A percentile compares a stretch with the other conserved stretches of the same genome.
Conservation (phyloP, 2,113 vertebrate genomes). For the Brachyhypopomus occidentalis region DNA sequence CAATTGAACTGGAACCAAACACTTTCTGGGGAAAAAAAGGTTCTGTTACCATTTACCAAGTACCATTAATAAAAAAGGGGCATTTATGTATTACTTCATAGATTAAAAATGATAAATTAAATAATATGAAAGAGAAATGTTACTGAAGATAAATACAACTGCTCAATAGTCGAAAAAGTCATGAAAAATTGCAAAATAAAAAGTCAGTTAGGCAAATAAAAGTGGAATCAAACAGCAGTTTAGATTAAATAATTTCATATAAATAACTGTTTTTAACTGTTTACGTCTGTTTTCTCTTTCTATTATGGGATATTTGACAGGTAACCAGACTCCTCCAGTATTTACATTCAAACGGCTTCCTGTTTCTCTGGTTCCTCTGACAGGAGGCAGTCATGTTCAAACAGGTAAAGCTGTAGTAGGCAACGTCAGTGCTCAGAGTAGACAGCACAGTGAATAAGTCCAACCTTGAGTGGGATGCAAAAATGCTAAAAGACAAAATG, state of each 20-base stretch:
- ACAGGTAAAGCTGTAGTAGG: constrained; percentile 40
- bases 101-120: constrained; percentile 13
- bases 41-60: neutral
- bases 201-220: neutral
- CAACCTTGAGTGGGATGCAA: neutral
- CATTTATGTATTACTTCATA: neutral
- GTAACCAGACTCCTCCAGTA: neutral
- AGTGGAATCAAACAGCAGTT: neutral
- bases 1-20: neutral
- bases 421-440: constrained; percentile 35
- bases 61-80: neutral
- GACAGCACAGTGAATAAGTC: constrained; percentile 45
- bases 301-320: neutral
- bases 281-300: neutral
- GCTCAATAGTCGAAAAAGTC: neutral
- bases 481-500: constrained; percentile 9
- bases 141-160: neutral
- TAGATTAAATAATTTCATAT: no score
- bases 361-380: constrained; percentile 5
- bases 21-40: neutral
- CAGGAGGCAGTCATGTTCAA: neutral
- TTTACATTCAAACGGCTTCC: constrained; percentile 30
- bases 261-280: neutral
- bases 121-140: constrained; percentile 5
- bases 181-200: neutral